Evolutionary conservation across 2,797 vertebrate species (phyloP).

Genomic region (Bucorvus abyssinicus): DNA sequence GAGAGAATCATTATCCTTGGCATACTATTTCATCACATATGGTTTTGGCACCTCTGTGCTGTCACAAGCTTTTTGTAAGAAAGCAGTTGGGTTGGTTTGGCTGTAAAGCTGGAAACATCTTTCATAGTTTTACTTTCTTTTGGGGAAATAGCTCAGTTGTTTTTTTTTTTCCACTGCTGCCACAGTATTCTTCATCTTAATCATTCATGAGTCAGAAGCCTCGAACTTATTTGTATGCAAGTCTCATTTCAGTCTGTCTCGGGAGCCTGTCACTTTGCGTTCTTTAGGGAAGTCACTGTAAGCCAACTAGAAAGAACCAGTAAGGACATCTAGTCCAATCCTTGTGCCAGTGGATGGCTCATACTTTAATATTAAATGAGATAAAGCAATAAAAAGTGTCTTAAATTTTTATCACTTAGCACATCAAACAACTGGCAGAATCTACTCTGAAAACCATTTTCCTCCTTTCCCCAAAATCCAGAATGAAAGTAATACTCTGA

Average conservation of each 20-base stretch:
- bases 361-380: slow-evolving; percentile 5
- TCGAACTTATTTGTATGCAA: neutral
- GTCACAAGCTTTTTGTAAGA: neutral
- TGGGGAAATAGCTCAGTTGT: neutral
- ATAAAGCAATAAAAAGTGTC: neutral
- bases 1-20: neutral
- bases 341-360: neutral
- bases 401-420: slow-evolving; percentile 21
- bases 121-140: neutral
- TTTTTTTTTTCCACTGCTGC: slow-evolving; percentile 8
- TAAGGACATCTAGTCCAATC: neutral
- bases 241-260: neutral
- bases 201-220: slow-evolving; percentile 22
- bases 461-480: neutral
- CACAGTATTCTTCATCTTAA: slow-evolving; percentile 1
- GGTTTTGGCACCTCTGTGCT: neutral
- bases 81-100: neutral
- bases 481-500: neutral
- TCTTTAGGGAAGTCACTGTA: neutral
- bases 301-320: slow-evolving; percentile 9
- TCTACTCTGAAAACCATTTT: neutral
- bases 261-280: slow-evolving; percentile 19
- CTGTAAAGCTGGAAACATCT: neutral
- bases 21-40: neutral
- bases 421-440: neutral